Evolutionary conservation across 2,888 invertebrate genomes (phyloP).

Genomic region (Nasonovia ribisnigri): DNA sequence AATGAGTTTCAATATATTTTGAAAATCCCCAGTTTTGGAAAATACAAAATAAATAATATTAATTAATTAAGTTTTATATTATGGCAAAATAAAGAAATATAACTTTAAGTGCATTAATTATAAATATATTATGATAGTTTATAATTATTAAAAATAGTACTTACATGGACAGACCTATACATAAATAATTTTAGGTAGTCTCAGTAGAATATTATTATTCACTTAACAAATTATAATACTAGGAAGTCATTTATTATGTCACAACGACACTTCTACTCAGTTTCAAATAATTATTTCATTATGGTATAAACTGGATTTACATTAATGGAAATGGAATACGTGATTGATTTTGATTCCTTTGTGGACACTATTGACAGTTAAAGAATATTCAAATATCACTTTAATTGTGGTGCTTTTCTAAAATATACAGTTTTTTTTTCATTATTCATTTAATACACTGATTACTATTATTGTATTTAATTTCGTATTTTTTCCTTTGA

Average conservation of each 20-base stretch:
- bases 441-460: not conserved
- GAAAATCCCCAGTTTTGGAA: not conserved
- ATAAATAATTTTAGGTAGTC: not conserved
- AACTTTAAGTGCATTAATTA: not conserved
- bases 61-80: not conserved
- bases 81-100: not conserved
- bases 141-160: not conserved
- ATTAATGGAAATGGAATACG: conserved; percentile 21
- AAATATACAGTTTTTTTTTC: not conserved
- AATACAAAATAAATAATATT: not conserved
- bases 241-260: conserved; percentile 22
- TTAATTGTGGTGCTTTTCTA: not conserved
- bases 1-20: not conserved
- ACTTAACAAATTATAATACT: not conserved
- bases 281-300: conserved; percentile 8
- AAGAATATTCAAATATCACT: not conserved
- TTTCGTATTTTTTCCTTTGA: not conserved
- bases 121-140: not conserved
- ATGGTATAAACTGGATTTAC: not conserved
- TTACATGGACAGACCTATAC: not conserved
- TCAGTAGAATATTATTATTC: conserved; percentile 20
- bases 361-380: not conserved
- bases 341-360: conserved; percentile 29
- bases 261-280: not conserved
- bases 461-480: not conserved